These are phyloP conservation scores for Sinocyclocheilus maitianheensis DNA, from an alignment of 2,113 vertebrate species.

Conservation along the genomic window DNA sequence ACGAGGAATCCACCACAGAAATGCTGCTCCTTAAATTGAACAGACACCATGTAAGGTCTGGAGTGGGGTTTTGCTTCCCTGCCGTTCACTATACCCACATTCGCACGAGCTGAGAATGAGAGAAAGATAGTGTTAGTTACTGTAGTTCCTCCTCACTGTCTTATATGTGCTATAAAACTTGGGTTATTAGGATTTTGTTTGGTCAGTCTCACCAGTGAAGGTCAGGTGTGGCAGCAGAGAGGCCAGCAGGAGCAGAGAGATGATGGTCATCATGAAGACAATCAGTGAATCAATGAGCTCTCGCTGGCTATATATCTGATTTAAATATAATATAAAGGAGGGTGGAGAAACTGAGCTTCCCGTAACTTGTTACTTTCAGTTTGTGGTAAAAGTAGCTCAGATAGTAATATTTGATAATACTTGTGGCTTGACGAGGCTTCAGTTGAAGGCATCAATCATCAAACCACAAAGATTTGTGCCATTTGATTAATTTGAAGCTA, in stretches of 20 bases:
- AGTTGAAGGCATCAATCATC: no score
- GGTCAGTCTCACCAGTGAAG: no score
- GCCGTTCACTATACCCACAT: conserved; percentile 34
- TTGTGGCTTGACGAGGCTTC: no score
- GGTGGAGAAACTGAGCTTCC: background rate
- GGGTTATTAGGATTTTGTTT: no score
- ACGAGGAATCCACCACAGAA: conserved; percentile 51
- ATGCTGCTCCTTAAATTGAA: background rate
- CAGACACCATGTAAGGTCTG: conserved; percentile 52
- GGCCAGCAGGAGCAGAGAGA: background rate
- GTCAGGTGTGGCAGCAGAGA: background rate
- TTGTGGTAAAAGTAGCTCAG: no score
- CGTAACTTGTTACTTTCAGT: background rate
- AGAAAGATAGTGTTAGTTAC: conserved; percentile 10
- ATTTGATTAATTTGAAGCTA: no score
- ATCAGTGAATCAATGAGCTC: background rate
- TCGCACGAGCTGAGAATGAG: conserved; percentile 29
- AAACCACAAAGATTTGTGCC: no score
- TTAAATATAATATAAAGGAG: background rate
- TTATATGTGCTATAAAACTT: no score
- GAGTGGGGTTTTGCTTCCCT: conserved; percentile 29
- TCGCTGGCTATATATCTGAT: background rate
- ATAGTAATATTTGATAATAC: no score
- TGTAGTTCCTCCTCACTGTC: no score
- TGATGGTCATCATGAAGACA: background rate